Base-by-base conservation (phyloP, 2,797 vertebrate species). In the Phataginus tetradactyla region DNA sequence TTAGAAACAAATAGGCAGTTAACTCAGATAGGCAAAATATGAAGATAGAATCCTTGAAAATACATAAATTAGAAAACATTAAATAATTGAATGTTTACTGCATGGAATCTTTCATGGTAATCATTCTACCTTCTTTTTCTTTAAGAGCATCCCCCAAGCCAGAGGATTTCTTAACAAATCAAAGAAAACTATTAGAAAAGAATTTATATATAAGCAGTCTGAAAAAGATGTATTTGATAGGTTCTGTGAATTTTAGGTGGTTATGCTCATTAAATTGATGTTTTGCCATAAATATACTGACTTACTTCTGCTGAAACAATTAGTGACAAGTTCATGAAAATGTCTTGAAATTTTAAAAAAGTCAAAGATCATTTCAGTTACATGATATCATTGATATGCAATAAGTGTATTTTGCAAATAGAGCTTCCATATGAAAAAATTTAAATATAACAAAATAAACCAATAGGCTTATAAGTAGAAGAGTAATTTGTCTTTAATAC, bases 321-420 rank as follows among this genome's bases (percentile, higher is more conserved):
- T 86, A 57, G 61, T 45, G 29, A 91, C 75, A 51, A 1, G 55
- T 90, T 29, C 37, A 39, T 64, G 9, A 79, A 64, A 90, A 42
- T 55, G 18, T 53, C 12, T 59, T 86, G 27, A 68, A 53, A 57
- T 91, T 91, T 68, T 61, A 21, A 64, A 86, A 68, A 79, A 42
- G 11, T 63, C 49, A 69, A 57, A 32, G 1, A 39, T 94, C n/a
- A 59, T 57, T 34, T 77, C 25, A 92, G 18, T n/a, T 55, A 45
- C 51, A 18, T 57, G 21, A 72, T 57, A 42, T 39, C 61, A n/a
- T 29, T 72, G 25, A 68, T 72, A 51, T 7, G 4, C 7, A 57
- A 61, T 57, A 78, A 87, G 77, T 72, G 1, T 23, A 77, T 69
- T 90, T 86, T 87, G 49, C 90, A 93, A 92, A 84, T 34, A 53